Conservation (phyloP, 1,140 invertebrate species). For the Probaryconus sp. region DNA sequence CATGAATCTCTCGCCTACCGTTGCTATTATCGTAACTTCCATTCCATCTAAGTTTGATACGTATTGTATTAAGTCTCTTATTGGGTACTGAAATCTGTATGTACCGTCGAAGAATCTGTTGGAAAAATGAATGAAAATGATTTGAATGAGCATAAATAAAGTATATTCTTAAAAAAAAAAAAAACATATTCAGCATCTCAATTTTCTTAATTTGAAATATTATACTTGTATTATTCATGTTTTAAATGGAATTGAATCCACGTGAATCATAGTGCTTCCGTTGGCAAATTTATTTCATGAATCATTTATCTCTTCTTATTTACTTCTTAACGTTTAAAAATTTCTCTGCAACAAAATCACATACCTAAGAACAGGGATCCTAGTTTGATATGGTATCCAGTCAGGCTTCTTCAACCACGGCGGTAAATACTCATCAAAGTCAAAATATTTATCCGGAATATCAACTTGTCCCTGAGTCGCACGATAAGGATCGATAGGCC, state of each 20-base stretch:
- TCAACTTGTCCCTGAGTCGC: constrained; percentile 26
- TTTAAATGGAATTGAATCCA: too few species aligned
- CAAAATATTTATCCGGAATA: constrained; percentile 83
- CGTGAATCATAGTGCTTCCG: too few species aligned
- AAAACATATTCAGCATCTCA: background rate
- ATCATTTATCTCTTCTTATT: too few species aligned
- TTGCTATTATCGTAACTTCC: constrained; percentile 91
- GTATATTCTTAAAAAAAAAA: background rate
- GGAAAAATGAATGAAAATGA: too few species aligned
- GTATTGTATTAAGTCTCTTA: constrained; percentile 85
- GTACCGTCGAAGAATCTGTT: constrained; percentile 91
- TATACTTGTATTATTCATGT: too few species aligned
- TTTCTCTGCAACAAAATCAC: background rate
- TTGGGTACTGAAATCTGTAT: constrained; percentile 90
- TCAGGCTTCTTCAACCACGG: constrained; percentile 84
- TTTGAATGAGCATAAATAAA: too few species aligned
- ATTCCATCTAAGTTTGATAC: constrained; percentile 85
- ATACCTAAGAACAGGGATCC: constrained; percentile 46
- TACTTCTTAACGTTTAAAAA: too few species aligned
- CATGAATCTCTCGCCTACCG: constrained; percentile 93
- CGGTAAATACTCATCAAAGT: constrained; percentile 87
- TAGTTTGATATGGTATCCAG: constrained; percentile 2
- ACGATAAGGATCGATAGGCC: constrained; percentile 80
- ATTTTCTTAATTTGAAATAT: too few species aligned
- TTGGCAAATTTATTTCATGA: too few species aligned